phyloP scores from a whole-genome alignment of 2,888 invertebrate species.

The Drosophila pegasa region DNA sequence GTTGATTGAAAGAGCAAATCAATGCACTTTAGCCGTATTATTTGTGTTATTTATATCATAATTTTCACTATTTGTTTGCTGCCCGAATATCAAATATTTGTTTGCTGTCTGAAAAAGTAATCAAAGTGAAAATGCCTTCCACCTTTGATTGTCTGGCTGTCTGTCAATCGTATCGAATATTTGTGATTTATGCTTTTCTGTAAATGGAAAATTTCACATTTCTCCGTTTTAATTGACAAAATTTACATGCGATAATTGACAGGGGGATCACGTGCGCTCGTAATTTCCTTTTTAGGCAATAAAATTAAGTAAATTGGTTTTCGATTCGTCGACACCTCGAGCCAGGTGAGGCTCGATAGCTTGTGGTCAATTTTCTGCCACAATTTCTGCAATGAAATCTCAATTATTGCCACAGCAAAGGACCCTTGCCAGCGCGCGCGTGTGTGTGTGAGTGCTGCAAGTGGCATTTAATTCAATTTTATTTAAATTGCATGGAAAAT shows the following conservation, averaged over 20 bases:
- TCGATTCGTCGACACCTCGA: slow-evolving; percentile 24
- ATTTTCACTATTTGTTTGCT: not conserved
- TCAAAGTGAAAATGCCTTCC: not conserved
- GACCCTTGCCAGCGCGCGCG: slow-evolving; percentile 3
- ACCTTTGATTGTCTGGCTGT: not conserved
- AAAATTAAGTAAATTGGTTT: slow-evolving; percentile 33
- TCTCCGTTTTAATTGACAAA: not conserved
- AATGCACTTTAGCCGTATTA: not conserved
- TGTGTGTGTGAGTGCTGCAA: slow-evolving; percentile 34
- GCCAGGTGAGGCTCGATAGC: slow-evolving; percentile 28
- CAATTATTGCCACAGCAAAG: slow-evolving; percentile 52
- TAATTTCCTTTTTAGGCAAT: slow-evolving; percentile 4
- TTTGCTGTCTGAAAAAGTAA: too few relatives aligned
- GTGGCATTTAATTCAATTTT: slow-evolving; percentile 72
- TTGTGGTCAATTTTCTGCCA: slow-evolving; percentile 49
- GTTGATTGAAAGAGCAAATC: not conserved
- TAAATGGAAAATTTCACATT: not conserved
- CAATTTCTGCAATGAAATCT: slow-evolving; percentile 51
- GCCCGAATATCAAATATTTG: not conserved
- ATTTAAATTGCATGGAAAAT: slow-evolving; percentile 73
- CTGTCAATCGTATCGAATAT: not conserved
- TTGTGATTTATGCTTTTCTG: not conserved
- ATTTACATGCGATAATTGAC: slow-evolving; percentile 6
- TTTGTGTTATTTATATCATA: not conserved
- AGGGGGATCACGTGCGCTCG: not conserved